Evolutionary conservation across 2,888 invertebrate species (phyloP), one percentile per base, ranked within the genome.

Genomic region (Caenorhabditis japonica): DNA sequence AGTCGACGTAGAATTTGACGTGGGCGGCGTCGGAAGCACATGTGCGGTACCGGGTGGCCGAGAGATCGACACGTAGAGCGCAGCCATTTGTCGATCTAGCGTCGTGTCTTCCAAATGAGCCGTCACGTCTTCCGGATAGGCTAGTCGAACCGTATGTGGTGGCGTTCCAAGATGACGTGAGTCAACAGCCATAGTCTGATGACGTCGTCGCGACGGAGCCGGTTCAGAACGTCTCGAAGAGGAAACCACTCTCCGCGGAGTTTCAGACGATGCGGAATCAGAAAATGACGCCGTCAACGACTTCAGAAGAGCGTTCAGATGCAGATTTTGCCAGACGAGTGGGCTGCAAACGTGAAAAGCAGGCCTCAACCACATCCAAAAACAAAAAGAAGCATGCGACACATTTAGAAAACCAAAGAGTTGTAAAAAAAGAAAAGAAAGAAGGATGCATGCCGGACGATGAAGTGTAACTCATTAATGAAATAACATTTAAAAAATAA

Each of bases 321-420:
- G 56, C 39, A 56, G 36, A 43, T 66, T 66, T 49, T 66, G 66
- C 66, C 66, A 66, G 56, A 56, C 38, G 66, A 66, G 49, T 5
- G 66, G 66, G 66, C 66, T 66, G 66, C 51, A 66, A 66, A 49
- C 56, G 56, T 44, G 52, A 61, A 36, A 43, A 61, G 56, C 49
- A 33, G 27, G 17, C 19, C n/a, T 41, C 39, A 21, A 41, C 30
- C 51, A 61, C 12, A 17, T 7, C 10, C 30, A 43, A 27, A n/a
- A 13, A 46, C n/a, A 13, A 27, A 13, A 13, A 43, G 4, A 10
- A 13, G 21, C n/a, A n/a, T n/a, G n/a, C n/a, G n/a, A n/a, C 13
- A 43, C 4, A 4, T 23, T 3, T 21, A 23, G 17, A 23, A 43
- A n/a, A 12, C 43, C 10, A 23, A 13, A 3, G 23, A 23, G 23